Conservation (phyloP, 2,888 invertebrate genomes). For the Smittia sp. region DNA sequence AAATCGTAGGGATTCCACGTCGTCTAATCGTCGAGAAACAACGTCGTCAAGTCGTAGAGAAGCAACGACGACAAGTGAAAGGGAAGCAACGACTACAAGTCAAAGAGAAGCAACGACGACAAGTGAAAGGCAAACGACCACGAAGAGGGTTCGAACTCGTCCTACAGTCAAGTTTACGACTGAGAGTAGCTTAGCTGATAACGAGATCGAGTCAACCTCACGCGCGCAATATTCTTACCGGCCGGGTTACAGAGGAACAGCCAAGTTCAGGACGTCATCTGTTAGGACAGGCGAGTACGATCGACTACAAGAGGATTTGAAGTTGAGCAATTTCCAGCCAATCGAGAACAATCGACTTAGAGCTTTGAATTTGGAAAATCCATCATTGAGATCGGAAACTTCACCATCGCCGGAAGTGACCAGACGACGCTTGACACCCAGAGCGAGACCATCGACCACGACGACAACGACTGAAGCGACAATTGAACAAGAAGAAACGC, state of each 20-base stretch:
- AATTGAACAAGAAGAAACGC: not conserved
- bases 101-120: not conserved
- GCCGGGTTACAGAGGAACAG: slow-evolving; percentile 26
- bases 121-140: not conserved
- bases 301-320: not conserved
- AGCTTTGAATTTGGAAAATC: slow-evolving; percentile 15
- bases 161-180: not conserved
- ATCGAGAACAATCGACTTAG: slow-evolving; percentile 32
- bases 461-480: not conserved
- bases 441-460: not conserved
- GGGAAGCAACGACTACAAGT: too few relatives aligned
- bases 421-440: not conserved
- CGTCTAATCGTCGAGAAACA: too few relatives aligned
- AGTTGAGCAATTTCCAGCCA: not conserved
- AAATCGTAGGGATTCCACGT: too few relatives aligned
- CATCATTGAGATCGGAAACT: not conserved
- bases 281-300: slow-evolving; percentile 6
- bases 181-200: not conserved
- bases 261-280: slow-evolving; percentile 4
- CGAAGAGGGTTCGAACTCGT: slow-evolving; percentile 2
- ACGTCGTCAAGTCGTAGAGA: not conserved
- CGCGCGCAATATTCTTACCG: not conserved
- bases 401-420: slow-evolving; percentile 30
- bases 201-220: not conserved
- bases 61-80: not conserved